phyloP scores from a whole-genome alignment of 2,797 vertebrate genomes.

The Galago senegalensis region DNA sequence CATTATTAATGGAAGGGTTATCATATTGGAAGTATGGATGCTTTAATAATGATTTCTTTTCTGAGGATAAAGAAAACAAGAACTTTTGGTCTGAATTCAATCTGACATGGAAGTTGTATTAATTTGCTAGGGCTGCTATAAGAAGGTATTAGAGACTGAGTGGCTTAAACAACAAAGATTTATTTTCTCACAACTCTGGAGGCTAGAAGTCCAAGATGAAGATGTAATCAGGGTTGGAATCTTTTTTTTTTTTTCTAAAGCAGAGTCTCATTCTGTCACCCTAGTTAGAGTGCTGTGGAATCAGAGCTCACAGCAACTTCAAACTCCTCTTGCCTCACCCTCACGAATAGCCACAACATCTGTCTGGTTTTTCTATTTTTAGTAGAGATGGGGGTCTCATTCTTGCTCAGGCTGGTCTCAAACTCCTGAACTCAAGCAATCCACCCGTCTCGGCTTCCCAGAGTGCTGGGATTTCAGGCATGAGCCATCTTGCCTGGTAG shows the following conservation, averaged over 20 bases:
- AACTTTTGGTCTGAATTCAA: neutral
- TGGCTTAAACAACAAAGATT: neutral
- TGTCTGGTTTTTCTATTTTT: no score
- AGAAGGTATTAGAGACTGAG: neutral
- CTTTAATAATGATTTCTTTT: slow-evolving; percentile 16
- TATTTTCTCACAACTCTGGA: neutral
- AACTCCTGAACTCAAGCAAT: no score
- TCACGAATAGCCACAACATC: no score
- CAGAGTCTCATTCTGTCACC: no score
- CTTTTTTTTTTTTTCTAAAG: neutral
- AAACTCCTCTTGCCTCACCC: no score
- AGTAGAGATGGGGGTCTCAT: no score
- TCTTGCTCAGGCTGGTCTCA: no score
- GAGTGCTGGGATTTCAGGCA: no score
- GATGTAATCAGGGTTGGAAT: neutral
- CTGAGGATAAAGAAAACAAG: slow-evolving; percentile 4
- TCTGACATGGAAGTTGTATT: neutral
- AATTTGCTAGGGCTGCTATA: neutral
- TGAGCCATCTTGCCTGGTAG: no score
- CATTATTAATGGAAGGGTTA: neutral
- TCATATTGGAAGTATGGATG: neutral
- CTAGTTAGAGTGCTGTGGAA: no score
- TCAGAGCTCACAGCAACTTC: no score
- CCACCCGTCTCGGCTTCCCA: no score
- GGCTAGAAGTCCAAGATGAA: neutral